Evolutionary conservation across 1,140 invertebrate genomes (phyloP).

Genomic region (Portunus trituberculatus): DNA sequence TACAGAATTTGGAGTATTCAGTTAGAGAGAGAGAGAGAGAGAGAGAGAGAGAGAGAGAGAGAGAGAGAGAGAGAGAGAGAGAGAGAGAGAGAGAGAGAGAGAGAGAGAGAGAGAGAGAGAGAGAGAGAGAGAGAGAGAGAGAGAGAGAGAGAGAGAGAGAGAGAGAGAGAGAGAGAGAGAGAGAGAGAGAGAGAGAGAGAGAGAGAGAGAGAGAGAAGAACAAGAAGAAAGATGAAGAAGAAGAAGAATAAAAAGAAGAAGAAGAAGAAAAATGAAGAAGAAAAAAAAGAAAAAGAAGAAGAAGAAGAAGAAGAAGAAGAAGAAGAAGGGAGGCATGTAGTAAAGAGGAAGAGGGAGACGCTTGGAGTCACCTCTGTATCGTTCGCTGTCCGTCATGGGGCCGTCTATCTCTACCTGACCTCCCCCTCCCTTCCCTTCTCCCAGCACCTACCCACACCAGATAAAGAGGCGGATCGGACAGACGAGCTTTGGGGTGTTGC

Average conservation of each 20-base stretch:
- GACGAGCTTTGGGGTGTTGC: not conserved
- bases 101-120: no score
- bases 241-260: no score
- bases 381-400: not conserved
- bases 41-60: not conserved
- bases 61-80: not conserved
- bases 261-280: no score
- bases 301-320: no score
- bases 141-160: conserved; percentile 30
- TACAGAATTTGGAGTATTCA: no score
- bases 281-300: no score
- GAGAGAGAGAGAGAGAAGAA: conserved; percentile 8
- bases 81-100: no score
- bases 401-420: not conserved
- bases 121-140: conserved; percentile 24
- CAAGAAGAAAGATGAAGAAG: no score
- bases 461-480: not conserved
- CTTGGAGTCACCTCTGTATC: not conserved
- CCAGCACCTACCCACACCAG: not conserved
- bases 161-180: no score
- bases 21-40: not conserved
- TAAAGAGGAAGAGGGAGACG: not conserved
- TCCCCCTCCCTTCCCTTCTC: not conserved
- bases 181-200: not conserved
- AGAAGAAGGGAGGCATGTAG: not conserved